Evolutionary conservation across 2,888 invertebrate species (phyloP), one percentile per base, ranked within the genome.

Genomic region (Diarsia dahlii): DNA sequence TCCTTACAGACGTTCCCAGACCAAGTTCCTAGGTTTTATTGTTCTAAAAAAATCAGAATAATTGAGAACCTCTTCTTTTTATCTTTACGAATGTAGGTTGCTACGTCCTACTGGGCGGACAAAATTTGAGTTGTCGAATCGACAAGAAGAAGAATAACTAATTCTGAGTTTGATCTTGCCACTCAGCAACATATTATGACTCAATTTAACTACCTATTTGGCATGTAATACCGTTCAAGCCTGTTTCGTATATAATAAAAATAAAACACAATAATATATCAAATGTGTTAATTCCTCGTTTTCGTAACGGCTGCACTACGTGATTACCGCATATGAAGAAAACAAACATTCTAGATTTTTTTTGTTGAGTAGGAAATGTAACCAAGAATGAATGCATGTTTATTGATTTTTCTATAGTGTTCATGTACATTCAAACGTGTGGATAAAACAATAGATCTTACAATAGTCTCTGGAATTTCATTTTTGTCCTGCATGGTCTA

Each of bases 271-370:
- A 58, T 52, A 63, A 23, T 23, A 60, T 39, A 39, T 8, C 39
- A 72, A 80, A 71, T 71, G 71, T 80, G 71, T 69, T 58, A 75
- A 58, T 69, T 66, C n/a, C 45, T 62, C 72, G 63, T 66, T 85
- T 77, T 76, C 64, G 77, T 68, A 76, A 78, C 56, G 20, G 6
- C 69, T n/a, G 50, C 60, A 64, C 18, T 85, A 70, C 73, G 73
- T 76, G 79, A 69, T 58, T 60, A 67, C 58, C n/a, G 46, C 28
- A 18, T 60, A 34, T 46, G 54, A 66, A 71, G 56, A 79, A 75
- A 77, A 82, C 62, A 80, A 80, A 74, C 64, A 70, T 64, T 74
- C 82, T 73, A 76, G 58, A 72, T 70, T 23, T 52, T 76, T 75
- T 76, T 50, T 48, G 45, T 28, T 67, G 45, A 56, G 76, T 78